These are phyloP conservation scores for Dynastes maya DNA, from an alignment of 2,888 invertebrate species.

Conservation along the genomic window DNA sequence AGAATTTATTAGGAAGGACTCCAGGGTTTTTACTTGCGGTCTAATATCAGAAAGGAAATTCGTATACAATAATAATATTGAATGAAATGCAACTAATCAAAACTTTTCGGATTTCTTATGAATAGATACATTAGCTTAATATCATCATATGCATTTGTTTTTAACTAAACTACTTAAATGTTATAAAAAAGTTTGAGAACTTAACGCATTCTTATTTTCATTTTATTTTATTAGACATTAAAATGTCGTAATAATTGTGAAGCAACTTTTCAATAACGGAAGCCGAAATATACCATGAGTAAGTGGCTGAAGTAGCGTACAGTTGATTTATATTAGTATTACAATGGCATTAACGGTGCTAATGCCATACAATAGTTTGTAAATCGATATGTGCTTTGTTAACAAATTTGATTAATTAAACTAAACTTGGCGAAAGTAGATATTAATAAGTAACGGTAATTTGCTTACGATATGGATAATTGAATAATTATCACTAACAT, in stretches of 20 bases:
- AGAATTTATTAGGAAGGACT: too few relatives aligned
- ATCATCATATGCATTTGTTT: too few relatives aligned
- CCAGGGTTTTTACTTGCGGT: too few relatives aligned
- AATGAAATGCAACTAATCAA: too few relatives aligned
- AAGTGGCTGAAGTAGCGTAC: background rate
- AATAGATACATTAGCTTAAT: too few relatives aligned
- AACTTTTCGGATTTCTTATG: too few relatives aligned
- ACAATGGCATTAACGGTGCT: background rate
- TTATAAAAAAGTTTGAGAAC: too few relatives aligned
- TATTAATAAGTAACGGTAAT: background rate
- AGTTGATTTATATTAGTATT: conserved; percentile 1
- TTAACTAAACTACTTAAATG: too few relatives aligned
- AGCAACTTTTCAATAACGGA: background rate
- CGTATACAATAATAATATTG: too few relatives aligned
- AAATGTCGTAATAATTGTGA: background rate
- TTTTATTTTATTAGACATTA: too few relatives aligned
- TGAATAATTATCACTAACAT: conserved; percentile 6
- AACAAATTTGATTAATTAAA: conserved; percentile 29
- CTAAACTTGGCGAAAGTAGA: background rate
- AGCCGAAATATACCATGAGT: conserved; percentile 1
- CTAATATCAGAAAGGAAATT: too few relatives aligned
- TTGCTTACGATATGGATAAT: conserved; percentile 1
- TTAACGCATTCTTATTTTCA: too few relatives aligned
- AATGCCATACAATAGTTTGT: conserved; percentile 18
- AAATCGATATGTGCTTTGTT: conserved; percentile 38